Evolutionary conservation across 2,797 vertebrate genomes (phyloP), one percentile per base, ranked within the genome.

Genomic region (Squalus acanthias): DNA sequence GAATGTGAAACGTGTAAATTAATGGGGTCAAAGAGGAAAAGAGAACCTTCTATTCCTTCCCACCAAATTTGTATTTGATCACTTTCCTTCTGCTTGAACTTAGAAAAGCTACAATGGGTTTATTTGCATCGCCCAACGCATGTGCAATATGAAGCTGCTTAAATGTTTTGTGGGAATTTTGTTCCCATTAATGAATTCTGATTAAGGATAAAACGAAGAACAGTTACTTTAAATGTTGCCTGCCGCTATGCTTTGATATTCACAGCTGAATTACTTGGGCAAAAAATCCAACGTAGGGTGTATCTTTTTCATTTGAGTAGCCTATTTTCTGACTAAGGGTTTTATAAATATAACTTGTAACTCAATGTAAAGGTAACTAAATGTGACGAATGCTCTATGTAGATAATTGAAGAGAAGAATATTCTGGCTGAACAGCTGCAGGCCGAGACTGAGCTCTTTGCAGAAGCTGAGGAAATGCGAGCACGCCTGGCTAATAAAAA

Each of bases 381-480:
- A 76, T 20, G 50, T 76, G 50, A 33, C 57, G 65, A 95, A n/a
- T 63, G 0, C 3, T 70, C 74, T 67, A 2, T 97, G 24, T 97
- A 99, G 99, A 97, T 99, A 57, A 24, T 99, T 9, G 99, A 99
- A 97, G 99, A 99, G 98, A 99, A 99, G 98, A 99, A 99, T 96
- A 99, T 99, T 97, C 98, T 99, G 29, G 99, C 99, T 6, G 99
- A 99, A 97, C 99, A 99, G 96, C 98, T 99, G 0, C 99, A 99
- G 76, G 99, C 99, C 0, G 99, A 99, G 98, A 99, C 99, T 0
- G 99, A 99, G 97, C 98, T 99, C 96, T 99, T 99, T 76, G 99
- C 99, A 0, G 99, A 99, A 97, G 99, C 99, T 0, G 99, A 99
- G 96, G 99, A 99, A 98, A 99, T 99, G 99, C 98, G 99, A 96